Evolutionary conservation across 2,113 vertebrate species (phyloP).

Genomic region (Coryphaenoides rupestris): DNA sequence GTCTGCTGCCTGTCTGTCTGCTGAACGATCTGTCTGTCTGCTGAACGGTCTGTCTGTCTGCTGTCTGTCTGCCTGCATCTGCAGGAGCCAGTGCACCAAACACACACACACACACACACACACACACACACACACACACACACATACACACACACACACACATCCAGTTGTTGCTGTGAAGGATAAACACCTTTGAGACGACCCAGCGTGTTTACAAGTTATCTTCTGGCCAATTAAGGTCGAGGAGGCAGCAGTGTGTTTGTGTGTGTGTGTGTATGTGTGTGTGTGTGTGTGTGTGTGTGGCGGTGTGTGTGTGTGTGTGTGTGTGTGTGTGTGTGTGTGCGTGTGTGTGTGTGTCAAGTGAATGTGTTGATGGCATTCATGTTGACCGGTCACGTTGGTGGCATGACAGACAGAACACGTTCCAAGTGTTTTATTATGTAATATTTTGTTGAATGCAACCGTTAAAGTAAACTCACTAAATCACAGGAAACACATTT

Average conservation of each 20-base stretch:
- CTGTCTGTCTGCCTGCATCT: neutral
- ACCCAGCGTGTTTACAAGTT: slow-evolving; percentile 45
- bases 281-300: slow-evolving; percentile 12
- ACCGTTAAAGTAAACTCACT: too few relatives aligned
- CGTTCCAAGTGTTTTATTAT: too few relatives aligned
- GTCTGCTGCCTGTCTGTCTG: too few relatives aligned
- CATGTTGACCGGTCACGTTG: too few relatives aligned
- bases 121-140: neutral
- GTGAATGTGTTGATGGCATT: too few relatives aligned
- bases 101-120: neutral
- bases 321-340: slow-evolving; percentile 6
- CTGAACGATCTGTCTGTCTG: too few relatives aligned
- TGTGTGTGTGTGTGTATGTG: slow-evolving; percentile 20
- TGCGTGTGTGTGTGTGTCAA: slow-evolving; percentile 3
- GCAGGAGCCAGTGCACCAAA: slow-evolving; percentile 1
- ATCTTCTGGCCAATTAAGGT: slow-evolving; percentile 22
- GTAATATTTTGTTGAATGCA: too few relatives aligned
- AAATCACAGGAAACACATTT: too few relatives aligned
- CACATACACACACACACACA: neutral
- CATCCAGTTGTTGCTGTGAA: slow-evolving; percentile 6
- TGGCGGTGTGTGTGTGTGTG: too few relatives aligned
- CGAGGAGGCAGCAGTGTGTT: slow-evolving; percentile 9
- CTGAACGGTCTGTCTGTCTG: too few relatives aligned
- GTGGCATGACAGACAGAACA: too few relatives aligned
- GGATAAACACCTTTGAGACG: slow-evolving; percentile 48